phyloP scores from a whole-genome alignment of 2,888 invertebrate genomes.

The Ochropleura plecta region DNA sequence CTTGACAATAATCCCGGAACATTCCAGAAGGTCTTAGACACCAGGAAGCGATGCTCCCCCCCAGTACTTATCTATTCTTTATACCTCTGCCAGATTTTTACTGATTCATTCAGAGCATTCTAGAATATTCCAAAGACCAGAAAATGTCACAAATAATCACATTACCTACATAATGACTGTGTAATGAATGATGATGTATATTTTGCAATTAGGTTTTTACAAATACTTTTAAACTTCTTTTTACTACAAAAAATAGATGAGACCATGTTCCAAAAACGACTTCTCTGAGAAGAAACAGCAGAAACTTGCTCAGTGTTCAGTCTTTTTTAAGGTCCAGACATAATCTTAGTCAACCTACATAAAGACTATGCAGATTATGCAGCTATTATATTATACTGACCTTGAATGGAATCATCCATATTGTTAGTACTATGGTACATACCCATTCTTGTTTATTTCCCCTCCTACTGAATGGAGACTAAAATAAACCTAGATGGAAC shows the following conservation, averaged over 20 bases:
- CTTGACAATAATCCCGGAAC: constrained; percentile 13
- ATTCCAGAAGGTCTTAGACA: constrained; percentile 26
- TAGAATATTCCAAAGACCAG: constrained; percentile 13
- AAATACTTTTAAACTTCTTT: too few species aligned
- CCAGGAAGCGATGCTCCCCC: constrained; percentile 7
- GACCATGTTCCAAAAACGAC: too few species aligned
- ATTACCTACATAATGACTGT: neutral
- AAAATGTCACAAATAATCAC: constrained; percentile 15
- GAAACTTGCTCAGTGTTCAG: too few species aligned
- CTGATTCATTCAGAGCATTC: neutral
- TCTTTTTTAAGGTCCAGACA: too few species aligned
- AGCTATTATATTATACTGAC: constrained; percentile 17
- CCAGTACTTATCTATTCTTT: neutral
- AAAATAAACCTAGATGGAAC: constrained; percentile 5
- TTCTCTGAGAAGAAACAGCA: too few species aligned
- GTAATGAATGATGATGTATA: too few species aligned
- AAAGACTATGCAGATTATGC: too few species aligned
- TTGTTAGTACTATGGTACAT: neutral
- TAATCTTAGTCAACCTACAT: too few species aligned
- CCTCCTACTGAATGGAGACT: neutral
- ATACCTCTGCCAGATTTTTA: too few species aligned
- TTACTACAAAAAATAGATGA: too few species aligned
- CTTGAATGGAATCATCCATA: constrained; percentile 13
- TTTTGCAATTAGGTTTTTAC: too few species aligned
- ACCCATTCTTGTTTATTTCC: neutral